Evolutionary conservation across 2,797 vertebrate genomes (phyloP), one percentile per base, ranked within the genome.

Genomic region (Clarias pachynema): DNA sequence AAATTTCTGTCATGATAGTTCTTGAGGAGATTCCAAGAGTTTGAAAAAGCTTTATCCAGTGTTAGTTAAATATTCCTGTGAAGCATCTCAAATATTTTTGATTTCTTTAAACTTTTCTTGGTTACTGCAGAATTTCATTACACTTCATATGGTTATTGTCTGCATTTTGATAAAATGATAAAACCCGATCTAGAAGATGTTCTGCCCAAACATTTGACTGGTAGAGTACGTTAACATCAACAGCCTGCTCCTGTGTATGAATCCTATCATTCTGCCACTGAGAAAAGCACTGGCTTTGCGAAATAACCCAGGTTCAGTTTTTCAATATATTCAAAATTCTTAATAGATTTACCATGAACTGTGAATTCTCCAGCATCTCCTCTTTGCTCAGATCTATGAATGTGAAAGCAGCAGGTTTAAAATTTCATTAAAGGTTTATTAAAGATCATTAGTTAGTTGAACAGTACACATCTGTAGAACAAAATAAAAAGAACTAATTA

Each of bases 301-400:
- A 78, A 78, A 37, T 8, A 78, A 60, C 10, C 14, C 22, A 40
- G 57, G 24, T 10, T 44, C 34, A 20, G 8, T 57, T 56, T 69
- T 69, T 18, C 22, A 56, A 79, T 65, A 85, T 56, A 56, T 60
- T 70, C 24, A 31, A 18, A 44, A 60, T 63, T 70, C 57, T 56
- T 34, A 4, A 74, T 5, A 44, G 22, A 59, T 22, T 29, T 79
- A 86, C 85, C 85, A 75, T 77, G 49, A 65, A 37, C 10, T 83
- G 81, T 84, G 86, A 80, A 86, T 82, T 84, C n/a, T 78, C 68
- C 59, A 44, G 4, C 29, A 86, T 70, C 59, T 86, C 86, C n/a
- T 84, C 82, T 86, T 84, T 86, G 59, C 75, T 81, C 49, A 80
- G n/a, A 4, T 79, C 86, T 86, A 44, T 68, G 6, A 74, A 74